These are phyloP conservation scores for Thaleichthys pacificus DNA, from an alignment of 2,797 vertebrate genomes.

Conservation along the genomic window DNA sequence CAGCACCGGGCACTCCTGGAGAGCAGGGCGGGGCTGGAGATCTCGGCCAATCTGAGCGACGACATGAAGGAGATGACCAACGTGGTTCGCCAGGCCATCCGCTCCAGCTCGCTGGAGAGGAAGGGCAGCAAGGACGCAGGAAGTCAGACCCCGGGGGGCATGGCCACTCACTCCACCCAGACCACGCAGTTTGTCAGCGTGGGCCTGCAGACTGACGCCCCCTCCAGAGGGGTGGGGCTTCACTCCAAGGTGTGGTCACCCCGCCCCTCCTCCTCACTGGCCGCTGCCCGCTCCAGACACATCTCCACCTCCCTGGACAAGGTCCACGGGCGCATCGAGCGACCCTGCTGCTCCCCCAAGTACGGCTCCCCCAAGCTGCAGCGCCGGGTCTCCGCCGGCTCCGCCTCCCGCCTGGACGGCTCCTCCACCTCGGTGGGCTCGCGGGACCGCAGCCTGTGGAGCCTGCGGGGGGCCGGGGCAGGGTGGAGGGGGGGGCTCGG, in stretches of 20 bases:
- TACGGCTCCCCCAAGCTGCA: conserved; percentile 95
- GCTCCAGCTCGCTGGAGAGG: conserved; percentile 92
- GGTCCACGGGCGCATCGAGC: conserved; percentile 91
- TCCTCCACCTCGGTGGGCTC: conserved; percentile 66
- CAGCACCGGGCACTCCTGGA: conserved; percentile 89
- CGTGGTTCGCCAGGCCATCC: conserved; percentile 95
- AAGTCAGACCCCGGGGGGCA: conserved; percentile 76
- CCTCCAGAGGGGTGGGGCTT: conserved; percentile 60
- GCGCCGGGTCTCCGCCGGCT: conserved; percentile 81
- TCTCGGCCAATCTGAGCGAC: conserved; percentile 94
- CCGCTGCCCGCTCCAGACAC: conserved; percentile 89
- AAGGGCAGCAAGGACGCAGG: conserved; percentile 88
- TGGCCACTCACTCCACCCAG: conserved; percentile 85
- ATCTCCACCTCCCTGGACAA: conserved; percentile 97
- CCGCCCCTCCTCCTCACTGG: conserved; percentile 82
- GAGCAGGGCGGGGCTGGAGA: conserved; percentile 79
- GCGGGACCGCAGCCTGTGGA: conserved; percentile 94
- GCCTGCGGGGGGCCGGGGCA: conserved; percentile 66
- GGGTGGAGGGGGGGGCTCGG: conserved; percentile 86
- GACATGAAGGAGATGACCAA: conserved; percentile 99
- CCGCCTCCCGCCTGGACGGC: conserved; percentile 88
- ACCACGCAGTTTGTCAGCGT: conserved; percentile 86
- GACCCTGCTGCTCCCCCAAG: conserved; percentile 96
- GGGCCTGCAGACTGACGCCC: conserved; percentile 88
- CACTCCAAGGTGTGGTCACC: conserved; percentile 92